A percentile compares a stretch with the other conserved stretches of the same genome.
phyloP scores from a whole-genome alignment of 2,113 vertebrate species.

The Hippocampus comes region DNA sequence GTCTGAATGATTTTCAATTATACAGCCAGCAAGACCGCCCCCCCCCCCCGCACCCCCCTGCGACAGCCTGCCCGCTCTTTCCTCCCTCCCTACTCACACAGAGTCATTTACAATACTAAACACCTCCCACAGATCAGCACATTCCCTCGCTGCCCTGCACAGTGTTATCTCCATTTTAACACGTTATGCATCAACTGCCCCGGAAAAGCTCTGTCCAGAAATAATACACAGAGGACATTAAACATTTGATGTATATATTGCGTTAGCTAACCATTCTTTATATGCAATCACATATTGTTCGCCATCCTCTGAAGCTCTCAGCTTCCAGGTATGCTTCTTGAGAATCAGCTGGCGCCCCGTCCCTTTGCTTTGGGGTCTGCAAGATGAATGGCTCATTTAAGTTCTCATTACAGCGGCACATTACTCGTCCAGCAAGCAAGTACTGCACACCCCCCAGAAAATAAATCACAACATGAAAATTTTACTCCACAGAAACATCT shows the following conservation, averaged over 20 bases:
- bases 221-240: slow-evolving; percentile 4
- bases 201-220: neutral
- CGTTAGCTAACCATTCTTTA: slow-evolving; percentile 7
- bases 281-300: slow-evolving; percentile 21
- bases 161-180: slow-evolving; percentile 49
- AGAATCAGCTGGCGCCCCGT: slow-evolving; percentile 29
- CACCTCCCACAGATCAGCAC: slow-evolving; percentile 39
- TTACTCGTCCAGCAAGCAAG: slow-evolving; percentile 43
- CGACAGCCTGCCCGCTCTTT: slow-evolving; percentile 38
- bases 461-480: slow-evolving; percentile 64
- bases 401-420: slow-evolving; percentile 58
- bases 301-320: slow-evolving; percentile 9
- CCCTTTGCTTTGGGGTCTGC: slow-evolving; percentile 64
- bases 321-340: slow-evolving; percentile 25
- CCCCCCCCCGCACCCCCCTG: slow-evolving; percentile 4
- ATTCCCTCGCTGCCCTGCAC: slow-evolving; percentile 29
- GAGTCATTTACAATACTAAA: slow-evolving; percentile 62
- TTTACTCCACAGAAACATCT: slow-evolving; percentile 64
- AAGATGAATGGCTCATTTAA: slow-evolving; percentile 70
- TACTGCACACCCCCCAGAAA: slow-evolving; percentile 43
- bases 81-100: slow-evolving; percentile 35
- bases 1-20: slow-evolving; percentile 76
- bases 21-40: slow-evolving; percentile 42
- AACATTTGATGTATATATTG: neutral
- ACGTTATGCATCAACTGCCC: slow-evolving; percentile 29